Conservation (phyloP, 2,888 invertebrate genomes). For the Ellobium chinense region DNA sequence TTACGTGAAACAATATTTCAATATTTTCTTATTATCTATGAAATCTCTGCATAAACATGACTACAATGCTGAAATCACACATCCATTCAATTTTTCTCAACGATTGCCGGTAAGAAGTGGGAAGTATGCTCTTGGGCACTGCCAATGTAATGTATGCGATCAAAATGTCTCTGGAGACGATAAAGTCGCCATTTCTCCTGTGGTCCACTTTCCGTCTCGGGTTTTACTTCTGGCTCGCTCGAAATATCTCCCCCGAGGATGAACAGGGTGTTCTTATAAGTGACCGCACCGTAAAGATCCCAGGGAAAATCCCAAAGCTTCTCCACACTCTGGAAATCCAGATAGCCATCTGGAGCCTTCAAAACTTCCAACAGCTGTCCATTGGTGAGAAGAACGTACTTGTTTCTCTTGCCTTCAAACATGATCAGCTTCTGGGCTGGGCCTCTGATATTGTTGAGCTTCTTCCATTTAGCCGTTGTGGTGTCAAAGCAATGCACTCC, state of each 20-base stretch:
- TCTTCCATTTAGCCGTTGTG: neutral
- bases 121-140: too few species aligned
- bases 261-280: neutral
- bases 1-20: too few species aligned
- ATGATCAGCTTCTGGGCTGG: neutral
- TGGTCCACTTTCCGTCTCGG: too few species aligned
- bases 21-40: too few species aligned
- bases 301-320: conserved; percentile 5
- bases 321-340: neutral
- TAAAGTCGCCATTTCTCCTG: too few species aligned
- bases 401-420: neutral
- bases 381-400: neutral
- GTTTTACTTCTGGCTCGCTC: too few species aligned
- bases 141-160: too few species aligned
- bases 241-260: neutral
- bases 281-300: neutral
- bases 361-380: neutral
- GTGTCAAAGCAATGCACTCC: conserved; percentile 12
- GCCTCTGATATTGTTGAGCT: neutral
- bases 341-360: neutral
- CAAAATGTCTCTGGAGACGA: too few species aligned
- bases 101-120: too few species aligned
- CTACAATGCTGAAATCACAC: too few species aligned
- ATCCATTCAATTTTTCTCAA: too few species aligned
- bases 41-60: too few species aligned